Evolutionary conservation across 64 coral and sea anemone genomes (phyloP).

Genomic region (Cladopsammia gracilis): DNA sequence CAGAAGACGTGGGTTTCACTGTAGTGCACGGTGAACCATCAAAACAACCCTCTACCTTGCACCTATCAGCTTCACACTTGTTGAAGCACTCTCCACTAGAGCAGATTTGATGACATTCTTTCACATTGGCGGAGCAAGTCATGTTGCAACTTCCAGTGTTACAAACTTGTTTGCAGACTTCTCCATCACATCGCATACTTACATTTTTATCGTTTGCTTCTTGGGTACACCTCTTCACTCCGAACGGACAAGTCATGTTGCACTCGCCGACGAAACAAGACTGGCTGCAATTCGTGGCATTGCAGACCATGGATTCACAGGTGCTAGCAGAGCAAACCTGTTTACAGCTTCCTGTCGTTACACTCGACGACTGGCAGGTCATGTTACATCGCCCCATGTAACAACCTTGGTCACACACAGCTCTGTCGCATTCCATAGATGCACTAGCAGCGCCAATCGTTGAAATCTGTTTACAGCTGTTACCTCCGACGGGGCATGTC

Average conservation of each 20-base stretch:
- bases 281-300: neutral
- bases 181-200: neutral
- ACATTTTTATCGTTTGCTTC: neutral
- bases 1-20: no score
- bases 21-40: no score
- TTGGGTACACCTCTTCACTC: neutral
- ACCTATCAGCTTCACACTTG: neutral
- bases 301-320: neutral
- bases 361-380: neutral
- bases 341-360: neutral
- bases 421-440: neutral
- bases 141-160: neutral
- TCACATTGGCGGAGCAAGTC: neutral
- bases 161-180: neutral
- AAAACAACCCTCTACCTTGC: no score
- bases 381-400: neutral
- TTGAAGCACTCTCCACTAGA: neutral
- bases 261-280: neutral
- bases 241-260: neutral
- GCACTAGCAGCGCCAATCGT: neutral
- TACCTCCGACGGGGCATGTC: neutral
- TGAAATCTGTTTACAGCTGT: neutral
- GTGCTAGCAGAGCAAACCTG: neutral
- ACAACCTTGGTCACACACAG: neutral
- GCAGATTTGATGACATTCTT: neutral